These are phyloP conservation scores for Achlya flavicornis DNA, from an alignment of 2,888 invertebrate genomes.

Conservation along the genomic window DNA sequence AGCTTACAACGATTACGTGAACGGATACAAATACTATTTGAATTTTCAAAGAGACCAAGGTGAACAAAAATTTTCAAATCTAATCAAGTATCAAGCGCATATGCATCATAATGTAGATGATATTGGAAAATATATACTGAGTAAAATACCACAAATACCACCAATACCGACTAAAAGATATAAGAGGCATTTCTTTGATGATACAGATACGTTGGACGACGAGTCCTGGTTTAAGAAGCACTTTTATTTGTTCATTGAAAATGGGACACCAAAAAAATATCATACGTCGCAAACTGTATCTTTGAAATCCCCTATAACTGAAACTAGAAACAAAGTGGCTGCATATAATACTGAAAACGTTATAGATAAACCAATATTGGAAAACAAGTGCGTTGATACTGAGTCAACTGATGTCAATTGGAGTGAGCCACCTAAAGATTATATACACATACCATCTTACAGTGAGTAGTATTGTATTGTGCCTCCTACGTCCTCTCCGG, in stretches of 20 bases:
- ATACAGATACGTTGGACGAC: slow-evolving; percentile 53
- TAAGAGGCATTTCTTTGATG: slow-evolving; percentile 49
- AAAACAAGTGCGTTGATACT: neutral
- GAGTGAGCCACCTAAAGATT: slow-evolving; percentile 22
- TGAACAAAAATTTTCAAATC: slow-evolving; percentile 61
- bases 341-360: neutral
- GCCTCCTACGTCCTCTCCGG: neutral
- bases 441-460: neutral
- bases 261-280: slow-evolving; percentile 57
- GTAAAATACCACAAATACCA: slow-evolving; percentile 62
- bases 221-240: slow-evolving; percentile 73
- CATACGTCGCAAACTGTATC: slow-evolving; percentile 61
- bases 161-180: slow-evolving; percentile 40
- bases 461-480: neutral
- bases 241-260: slow-evolving; percentile 64
- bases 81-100: slow-evolving; percentile 70
- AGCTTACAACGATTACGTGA: slow-evolving; percentile 65
- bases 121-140: slow-evolving; percentile 71
- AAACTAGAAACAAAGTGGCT: slow-evolving; percentile 9
- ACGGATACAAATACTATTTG: slow-evolving; percentile 70
- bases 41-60: slow-evolving; percentile 62
- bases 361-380: neutral
- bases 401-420: slow-evolving; percentile 23
- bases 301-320: slow-evolving; percentile 41
- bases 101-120: slow-evolving; percentile 72